Percentiles rank a stretch among this genome's conserved stretches.
Evolutionary conservation across 2,888 invertebrate species (phyloP).

Genomic region (Eupithecia abbreviata): DNA sequence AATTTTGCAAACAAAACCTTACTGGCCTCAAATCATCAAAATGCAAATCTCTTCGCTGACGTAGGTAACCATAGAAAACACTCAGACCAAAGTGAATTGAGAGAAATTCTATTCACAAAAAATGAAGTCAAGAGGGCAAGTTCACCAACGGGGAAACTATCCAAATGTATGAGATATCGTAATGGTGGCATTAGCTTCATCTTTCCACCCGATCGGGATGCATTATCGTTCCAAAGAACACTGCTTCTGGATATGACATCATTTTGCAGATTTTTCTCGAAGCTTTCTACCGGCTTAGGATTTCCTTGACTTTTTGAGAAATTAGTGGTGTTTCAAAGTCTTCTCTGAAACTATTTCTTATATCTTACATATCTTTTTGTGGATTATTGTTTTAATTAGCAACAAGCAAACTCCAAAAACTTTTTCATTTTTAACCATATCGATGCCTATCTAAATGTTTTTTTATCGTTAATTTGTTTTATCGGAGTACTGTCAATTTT

Average conservation of each 20-base stretch:
- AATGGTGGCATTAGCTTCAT: constrained; percentile 70
- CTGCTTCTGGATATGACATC: constrained; percentile 30
- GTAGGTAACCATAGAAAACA: neutral
- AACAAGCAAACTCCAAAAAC: neutral
- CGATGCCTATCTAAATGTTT: neutral
- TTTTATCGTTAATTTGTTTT: neutral
- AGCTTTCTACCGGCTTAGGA: constrained; percentile 22
- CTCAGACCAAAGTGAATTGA: neutral
- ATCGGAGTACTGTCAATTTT: neutral
- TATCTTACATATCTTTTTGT: no score
- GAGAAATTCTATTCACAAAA: neutral
- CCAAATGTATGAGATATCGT: constrained; percentile 71
- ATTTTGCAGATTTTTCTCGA: constrained; percentile 39
- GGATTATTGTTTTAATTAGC: neutral
- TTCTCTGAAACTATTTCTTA: neutral
- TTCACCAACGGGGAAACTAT: constrained; percentile 57
- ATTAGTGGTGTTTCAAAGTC: neutral
- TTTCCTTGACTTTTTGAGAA: neutral
- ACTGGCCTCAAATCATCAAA: neutral
- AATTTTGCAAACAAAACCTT: neutral
- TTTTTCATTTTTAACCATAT: neutral
- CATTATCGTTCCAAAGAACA: constrained; percentile 53
- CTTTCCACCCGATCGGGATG: constrained; percentile 63
- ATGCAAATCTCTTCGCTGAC: neutral
- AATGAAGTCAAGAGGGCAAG: constrained; percentile 32